A percentile compares a stretch with the other conserved stretches of the same genome.
These are phyloP conservation scores for Echinometra lucunter DNA, from an alignment of 53 echinoderm and acorn worm species.

Conservation along the genomic window DNA sequence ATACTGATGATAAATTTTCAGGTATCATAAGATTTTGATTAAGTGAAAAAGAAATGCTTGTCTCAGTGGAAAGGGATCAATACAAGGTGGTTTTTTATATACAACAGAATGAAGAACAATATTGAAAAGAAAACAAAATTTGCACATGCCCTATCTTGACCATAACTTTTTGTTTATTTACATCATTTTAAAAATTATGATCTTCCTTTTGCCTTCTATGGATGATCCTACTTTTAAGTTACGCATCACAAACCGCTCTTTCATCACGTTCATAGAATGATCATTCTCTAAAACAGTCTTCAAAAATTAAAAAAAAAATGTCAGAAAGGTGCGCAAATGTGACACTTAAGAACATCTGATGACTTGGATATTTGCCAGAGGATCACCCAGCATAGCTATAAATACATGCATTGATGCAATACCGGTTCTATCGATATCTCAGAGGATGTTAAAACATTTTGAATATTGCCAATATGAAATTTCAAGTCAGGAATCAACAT, in stretches of 20 bases:
- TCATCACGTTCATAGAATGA: background rate
- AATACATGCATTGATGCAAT: no score
- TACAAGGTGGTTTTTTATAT: conserved; percentile 41
- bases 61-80: background rate
- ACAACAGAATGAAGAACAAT: conserved; percentile 11
- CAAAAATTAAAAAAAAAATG: no score
- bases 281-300: no score
- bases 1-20: conserved; percentile 17
- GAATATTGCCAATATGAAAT: no score
- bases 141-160: conserved; percentile 36
- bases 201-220: background rate
- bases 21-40: conserved; percentile 5
- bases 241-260: no score
- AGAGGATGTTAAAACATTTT: no score
- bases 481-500: no score
- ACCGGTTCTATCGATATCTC: no score
- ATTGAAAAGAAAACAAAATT: background rate
- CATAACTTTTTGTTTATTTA: background rate
- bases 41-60: conserved; percentile 8
- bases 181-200: background rate
- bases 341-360: no score
- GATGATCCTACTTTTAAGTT: background rate
- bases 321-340: no score
- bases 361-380: no score
- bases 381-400: no score